Conservation (phyloP, 2,888 invertebrate genomes). For the Melanophora roralis region DNA sequence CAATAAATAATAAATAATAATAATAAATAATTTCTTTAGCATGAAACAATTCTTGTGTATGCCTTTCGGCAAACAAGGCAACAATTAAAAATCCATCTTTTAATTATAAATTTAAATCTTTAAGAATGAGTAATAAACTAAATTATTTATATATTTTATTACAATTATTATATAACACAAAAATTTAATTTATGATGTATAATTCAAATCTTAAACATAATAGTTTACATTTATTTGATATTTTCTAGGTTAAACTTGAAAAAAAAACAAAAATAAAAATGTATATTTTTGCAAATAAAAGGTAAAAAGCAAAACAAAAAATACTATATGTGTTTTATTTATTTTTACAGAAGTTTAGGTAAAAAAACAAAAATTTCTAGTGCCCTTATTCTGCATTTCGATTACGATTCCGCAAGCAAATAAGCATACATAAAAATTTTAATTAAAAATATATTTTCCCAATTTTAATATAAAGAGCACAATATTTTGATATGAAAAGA, state of each 20-base stretch:
- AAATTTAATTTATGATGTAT: constrained; percentile 29
- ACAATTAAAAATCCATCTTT: constrained; percentile 25
- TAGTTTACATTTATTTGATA: constrained; percentile 36
- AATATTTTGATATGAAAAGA: no score
- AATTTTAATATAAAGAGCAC: no score
- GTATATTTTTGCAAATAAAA: constrained; percentile 36
- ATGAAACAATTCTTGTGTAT: not conserved
- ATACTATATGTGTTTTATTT: not conserved
- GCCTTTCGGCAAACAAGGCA: constrained; percentile 11
- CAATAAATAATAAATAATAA: constrained; percentile 13
- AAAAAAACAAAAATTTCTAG: no score
- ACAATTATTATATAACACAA: constrained; percentile 6
- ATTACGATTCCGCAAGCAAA: no score
- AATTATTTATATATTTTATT: constrained; percentile 18
- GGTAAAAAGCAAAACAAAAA: not conserved
- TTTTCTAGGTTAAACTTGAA: constrained; percentile 38
- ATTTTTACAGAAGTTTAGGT: not conserved
- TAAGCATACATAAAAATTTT: no score
- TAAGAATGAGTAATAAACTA: not conserved
- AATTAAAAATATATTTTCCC: no score
- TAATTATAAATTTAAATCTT: constrained; percentile 12
- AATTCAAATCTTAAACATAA: constrained; percentile 37
- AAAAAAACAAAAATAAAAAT: constrained; percentile 10
- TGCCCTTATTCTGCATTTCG: no score
- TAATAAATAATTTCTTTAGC: constrained; percentile 19